Conservation (phyloP, 1,140 invertebrate species). For the Cepaea nemoralis region DNA sequence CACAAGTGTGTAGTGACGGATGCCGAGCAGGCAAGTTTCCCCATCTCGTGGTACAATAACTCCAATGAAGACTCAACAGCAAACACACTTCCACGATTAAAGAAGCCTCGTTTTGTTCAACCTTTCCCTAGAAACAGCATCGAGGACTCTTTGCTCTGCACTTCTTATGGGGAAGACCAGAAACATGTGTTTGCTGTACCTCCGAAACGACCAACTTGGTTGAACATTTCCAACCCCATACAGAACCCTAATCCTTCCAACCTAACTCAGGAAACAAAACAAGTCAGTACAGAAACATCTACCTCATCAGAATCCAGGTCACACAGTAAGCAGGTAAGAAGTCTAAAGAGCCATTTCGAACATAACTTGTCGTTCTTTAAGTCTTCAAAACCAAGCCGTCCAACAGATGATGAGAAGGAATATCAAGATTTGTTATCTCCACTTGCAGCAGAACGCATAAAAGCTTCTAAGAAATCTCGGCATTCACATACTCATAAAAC, state of each 20-base stretch:
- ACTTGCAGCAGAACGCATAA: background rate
- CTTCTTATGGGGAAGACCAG: background rate
- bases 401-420: background rate
- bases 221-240: background rate
- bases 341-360: background rate
- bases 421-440: background rate
- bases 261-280: background rate
- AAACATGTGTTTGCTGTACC: background rate
- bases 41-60: background rate
- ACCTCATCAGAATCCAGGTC: background rate
- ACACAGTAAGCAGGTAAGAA: background rate
- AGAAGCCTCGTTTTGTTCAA: background rate
- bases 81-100: background rate
- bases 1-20: background rate
- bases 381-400: background rate
- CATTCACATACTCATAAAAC: background rate
- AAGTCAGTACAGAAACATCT: background rate
- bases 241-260: background rate
- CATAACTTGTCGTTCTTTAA: background rate
- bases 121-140: background rate
- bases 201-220: background rate
- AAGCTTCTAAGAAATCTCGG: conserved; percentile 1
- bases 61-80: background rate
- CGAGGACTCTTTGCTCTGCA: background rate
- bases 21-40: background rate